Evolutionary conservation across 2,888 invertebrate species (phyloP), one percentile per base, ranked within the genome.

Genomic region (Cabera pusaria): DNA sequence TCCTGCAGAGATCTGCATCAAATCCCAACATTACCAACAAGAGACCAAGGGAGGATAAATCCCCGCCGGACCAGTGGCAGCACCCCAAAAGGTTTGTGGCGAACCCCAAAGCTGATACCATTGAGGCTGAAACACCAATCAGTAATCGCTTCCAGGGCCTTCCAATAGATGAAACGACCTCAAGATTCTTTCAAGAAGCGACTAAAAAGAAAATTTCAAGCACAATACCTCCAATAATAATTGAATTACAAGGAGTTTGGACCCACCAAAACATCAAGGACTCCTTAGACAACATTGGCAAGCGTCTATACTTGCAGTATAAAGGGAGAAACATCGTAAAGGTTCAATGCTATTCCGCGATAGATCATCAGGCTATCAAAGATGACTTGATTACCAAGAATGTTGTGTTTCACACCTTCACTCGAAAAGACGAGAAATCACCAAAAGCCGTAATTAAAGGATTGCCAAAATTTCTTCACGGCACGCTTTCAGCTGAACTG

Each of bases 191-290:
- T 14, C 2, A 14, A 14, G 4, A 14, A 2, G 14, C 14, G 2
- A 14, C 14, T 3, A 14, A 4, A 4, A 14, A 14, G 14, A 14
- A 9, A 2, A 17, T 4, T 2, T 9, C 8, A 2, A 6, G 4
- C 1, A 26, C 12, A 10, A 24, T 44, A 6, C 44, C 44, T 1
- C 44, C 38, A 2, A 39, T 39, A 1, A 1, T 44, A 0, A 3
- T 44, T 19, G 28, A 27, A 2, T 9, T 40, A 2, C 6, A 27
- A 14, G 11, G 10, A 2, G 18, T 8, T 5, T 40, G 39, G 39
- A 38, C 33, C 1, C 45, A 41, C 22, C 34, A 42, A 8, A 12
- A 19, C 6, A 32, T 46, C n/a, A 38, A 25, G 9, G 22, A 19
- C 1, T 1, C 12, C 1, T 21, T 46, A 2, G 3, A 6, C 3